Evolutionary conservation across 2,113 vertebrate genomes (phyloP), one percentile per base, ranked within the genome.

Genomic region (Theropithecus gelada): DNA sequence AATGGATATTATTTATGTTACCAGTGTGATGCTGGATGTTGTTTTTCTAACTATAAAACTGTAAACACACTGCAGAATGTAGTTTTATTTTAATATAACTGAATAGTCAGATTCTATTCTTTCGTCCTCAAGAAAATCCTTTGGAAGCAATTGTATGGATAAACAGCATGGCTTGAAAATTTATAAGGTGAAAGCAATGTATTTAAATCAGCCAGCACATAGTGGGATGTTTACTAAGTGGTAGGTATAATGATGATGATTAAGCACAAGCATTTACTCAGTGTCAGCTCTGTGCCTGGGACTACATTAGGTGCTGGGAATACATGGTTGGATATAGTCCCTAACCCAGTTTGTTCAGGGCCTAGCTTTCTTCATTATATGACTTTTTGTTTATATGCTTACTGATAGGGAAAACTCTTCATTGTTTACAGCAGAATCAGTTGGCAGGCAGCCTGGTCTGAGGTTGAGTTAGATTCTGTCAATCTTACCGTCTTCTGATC

Each of bases 321-420:
- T 30, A 72, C 5, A n/a, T 45, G n/a, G 4, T 6, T n/a, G 1
- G 8, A 8, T 66, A 13, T 57, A 0, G 5, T 25, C 2, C 11
- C 27, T n/a, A 52, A 35, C 50, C 73, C 13, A 50, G 18, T 17
- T 80, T 38, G 25, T 48, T 84, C n/a, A 70, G n/a, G 76, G 25
- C 30, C 23, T 40, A 22, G 4, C 18, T 93, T 76, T 16, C 22
- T 55, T 87, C 32, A n/a, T 52, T 50, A 89, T 35, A 50, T 75
- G 27, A 3, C 16, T 78, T 17, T 86, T 80, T 40, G 11, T 10
- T 82, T 70, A 40, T 27, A 75, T 6, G 13, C 35, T n/a, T 86
- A 11, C 43, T 40, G 40, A 0, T 80, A 30, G 43, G 66, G 32
- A 50, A 22, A 89, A 32, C 7, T 86, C 38, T 84, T 88, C 35